Evolutionary conservation across 1,140 invertebrate genomes (phyloP), one percentile per base, ranked within the genome.

Genomic region (Pseudomyrmex cubaensis): DNA sequence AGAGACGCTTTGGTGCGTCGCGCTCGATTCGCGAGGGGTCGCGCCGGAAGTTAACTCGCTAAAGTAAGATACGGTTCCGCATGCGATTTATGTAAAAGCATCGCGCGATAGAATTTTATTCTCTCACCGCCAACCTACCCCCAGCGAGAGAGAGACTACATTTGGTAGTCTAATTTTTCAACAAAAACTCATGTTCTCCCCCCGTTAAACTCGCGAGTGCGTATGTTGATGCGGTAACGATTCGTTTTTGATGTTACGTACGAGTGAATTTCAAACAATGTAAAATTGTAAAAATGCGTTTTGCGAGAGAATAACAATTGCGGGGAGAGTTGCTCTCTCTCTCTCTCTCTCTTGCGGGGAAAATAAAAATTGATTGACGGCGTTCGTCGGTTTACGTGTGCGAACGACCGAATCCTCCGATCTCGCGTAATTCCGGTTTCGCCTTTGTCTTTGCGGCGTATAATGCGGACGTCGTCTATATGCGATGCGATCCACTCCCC

Each of bases 21-120:
- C n/a, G 44, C 22, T 59, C 76, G 56, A 72, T 80, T 72, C 66
- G 56, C 66, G 46, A 54, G 15, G 20, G 20, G 4, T 70, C 67
- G 66, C 22, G n/a, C 57, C 22, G 54, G 54, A 80, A 72, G 76
- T 80, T 80, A 80, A 59, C 66, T 72, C 20, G 66, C 66, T 80
- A 80, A 80, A 80, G n/a, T 61, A 72, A 80, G 76, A 80, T 80
- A 72, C 56, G 63, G 50, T 67, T 70, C 64, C 44, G 44, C 44
- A 8, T 70, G 12, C 66, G 22, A 72, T 80, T 80, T 80, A 59
- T 80, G 66, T 80, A 72, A 80, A 80, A 78, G 46, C 46, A 25
- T 57, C 22, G 44, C 8, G 13, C n/a, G 22, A 80, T 80, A 80
- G 56, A 80, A 56, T 80, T 72, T 80, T 80, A 80, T 80, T 80